A percentile compares a stretch with the other conserved stretches of the same genome.
phyloP scores from a whole-genome alignment of 2,797 vertebrate genomes.

The Varecia variegata region DNA sequence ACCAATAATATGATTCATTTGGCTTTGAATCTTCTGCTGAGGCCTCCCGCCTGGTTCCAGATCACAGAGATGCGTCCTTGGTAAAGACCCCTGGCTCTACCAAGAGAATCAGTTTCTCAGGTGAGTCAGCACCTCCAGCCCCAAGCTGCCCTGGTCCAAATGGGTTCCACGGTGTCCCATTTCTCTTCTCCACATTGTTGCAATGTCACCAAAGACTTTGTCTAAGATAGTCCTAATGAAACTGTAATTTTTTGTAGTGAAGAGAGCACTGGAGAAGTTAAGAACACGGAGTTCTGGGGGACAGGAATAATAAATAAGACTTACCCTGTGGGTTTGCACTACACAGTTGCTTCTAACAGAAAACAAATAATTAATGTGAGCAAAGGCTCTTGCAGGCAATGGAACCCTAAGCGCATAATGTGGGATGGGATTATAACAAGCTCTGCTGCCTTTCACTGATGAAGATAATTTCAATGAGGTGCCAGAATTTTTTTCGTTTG shows the following conservation, averaged over 20 bases:
- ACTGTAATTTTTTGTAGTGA: background rate
- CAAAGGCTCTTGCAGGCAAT: background rate
- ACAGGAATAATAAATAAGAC: no score
- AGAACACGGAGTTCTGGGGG: background rate
- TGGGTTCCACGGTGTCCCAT: fast-evolving
- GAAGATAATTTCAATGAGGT: background rate
- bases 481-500: background rate
- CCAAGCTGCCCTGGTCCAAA: background rate
- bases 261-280: background rate
- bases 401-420: background rate
- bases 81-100: no score
- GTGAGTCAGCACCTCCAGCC: fast-evolving
- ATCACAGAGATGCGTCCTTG: background rate
- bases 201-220: background rate
- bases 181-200: background rate
- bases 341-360: background rate
- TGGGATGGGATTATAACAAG: background rate
- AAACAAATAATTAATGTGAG: background rate
- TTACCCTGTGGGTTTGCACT: background rate
- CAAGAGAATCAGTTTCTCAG: background rate
- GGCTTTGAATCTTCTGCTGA: background rate
- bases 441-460: background rate
- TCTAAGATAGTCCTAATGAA: background rate
- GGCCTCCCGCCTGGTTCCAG: background rate
- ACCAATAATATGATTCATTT: background rate